Conservation (phyloP, 2,888 invertebrate genomes). For the Orthosia gothica region DNA sequence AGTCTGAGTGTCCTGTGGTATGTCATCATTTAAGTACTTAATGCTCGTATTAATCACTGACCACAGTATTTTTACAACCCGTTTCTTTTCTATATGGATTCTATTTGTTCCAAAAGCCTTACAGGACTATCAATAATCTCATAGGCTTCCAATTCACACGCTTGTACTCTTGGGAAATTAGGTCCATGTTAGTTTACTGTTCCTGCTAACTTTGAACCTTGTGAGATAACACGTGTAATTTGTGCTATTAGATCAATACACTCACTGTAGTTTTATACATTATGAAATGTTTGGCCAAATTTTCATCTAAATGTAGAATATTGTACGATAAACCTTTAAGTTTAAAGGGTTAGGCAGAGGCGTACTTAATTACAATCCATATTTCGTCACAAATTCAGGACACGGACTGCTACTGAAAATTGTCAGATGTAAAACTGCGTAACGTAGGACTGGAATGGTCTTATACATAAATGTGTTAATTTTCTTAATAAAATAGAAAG, state of each 20-base stretch:
- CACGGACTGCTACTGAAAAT: no score
- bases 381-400: no score
- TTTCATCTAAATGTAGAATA: no score
- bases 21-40: no score
- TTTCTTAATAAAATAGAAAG: background rate
- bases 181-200: background rate
- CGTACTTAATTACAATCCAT: no score
- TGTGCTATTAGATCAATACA: background rate
- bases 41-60: background rate
- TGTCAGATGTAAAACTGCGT: background rate
- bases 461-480: background rate
- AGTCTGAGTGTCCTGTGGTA: background rate
- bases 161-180: constrained; percentile 14
- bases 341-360: no score
- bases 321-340: no score
- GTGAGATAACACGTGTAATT: background rate
- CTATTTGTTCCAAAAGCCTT: background rate
- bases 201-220: no score
- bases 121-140: background rate
- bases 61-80: background rate
- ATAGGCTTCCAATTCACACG: background rate
- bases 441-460: background rate
- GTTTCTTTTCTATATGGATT: background rate
- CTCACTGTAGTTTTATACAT: background rate
- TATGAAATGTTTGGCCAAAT: no score